Evolutionary conservation across 2,797 vertebrate genomes (phyloP).

Genomic region (Neosilurus hyrtlii): DNA sequence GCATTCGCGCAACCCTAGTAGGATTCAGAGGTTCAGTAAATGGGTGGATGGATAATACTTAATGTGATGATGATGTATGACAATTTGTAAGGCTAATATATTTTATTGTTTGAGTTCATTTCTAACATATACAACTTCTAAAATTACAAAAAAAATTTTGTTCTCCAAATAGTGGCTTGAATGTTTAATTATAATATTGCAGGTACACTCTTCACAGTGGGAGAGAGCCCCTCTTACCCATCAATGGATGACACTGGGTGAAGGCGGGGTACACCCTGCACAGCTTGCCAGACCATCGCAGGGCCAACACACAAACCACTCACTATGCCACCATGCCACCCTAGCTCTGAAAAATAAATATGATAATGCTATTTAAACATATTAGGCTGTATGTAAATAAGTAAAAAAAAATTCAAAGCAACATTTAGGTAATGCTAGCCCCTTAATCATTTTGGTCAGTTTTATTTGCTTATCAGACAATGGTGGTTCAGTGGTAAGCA

Average conservation of each 20-base stretch:
- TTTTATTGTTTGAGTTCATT: neutral
- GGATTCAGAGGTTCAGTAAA: too few species aligned
- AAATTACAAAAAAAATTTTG: neutral
- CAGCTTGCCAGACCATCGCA: too few species aligned
- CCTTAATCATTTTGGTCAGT: neutral
- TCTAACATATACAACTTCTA: neutral
- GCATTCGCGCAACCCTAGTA: too few species aligned
- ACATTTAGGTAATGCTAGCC: neutral
- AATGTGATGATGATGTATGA: neutral
- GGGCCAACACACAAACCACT: too few species aligned
- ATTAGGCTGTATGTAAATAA: neutral
- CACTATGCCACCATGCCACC: too few species aligned
- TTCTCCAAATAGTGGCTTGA: neutral
- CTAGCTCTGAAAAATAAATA: too few species aligned
- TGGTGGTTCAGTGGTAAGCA: too few species aligned
- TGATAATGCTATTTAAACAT: neutral
- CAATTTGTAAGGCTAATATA: neutral
- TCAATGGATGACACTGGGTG: too few species aligned
- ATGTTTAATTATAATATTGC: neutral
- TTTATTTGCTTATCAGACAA: neutral
- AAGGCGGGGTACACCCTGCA: too few species aligned
- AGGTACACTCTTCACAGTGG: too few species aligned
- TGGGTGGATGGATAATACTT: neutral
- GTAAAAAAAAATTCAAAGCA: neutral
- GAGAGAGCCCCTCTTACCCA: too few species aligned